Base-by-base conservation (phyloP, 2,113 vertebrate genomes). In the Hipposideros armiger region DNA sequence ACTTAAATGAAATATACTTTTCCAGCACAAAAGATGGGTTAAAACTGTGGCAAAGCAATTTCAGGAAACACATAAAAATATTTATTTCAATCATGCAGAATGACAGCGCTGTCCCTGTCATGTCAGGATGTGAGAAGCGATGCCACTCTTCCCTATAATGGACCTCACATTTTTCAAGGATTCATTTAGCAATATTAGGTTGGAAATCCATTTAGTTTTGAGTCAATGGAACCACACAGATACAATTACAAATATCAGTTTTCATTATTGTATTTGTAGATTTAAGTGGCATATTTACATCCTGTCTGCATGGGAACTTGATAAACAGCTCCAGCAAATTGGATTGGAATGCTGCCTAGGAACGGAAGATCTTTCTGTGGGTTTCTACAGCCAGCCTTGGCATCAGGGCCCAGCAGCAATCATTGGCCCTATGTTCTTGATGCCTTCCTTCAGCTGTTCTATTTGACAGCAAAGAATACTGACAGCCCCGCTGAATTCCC, bases 221-320 rank as follows among this genome's bases (percentile, higher is more conserved):
- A 98, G 94, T 98, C 97, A 98, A 28, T 97, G 91, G 72, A 94
- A 81, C 97, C 97, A 98, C 96, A 97, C 80, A 98, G 90, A 96
- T 91, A 81, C 77, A 98, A 94, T 97, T 97, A 97, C 85, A 60
- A 97, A 95, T 98, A 98, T 98, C 95, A 92, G 95, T 98, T 99
- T 98, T 98, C 97, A 97, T 98, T 98, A 98, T 97, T 84, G 64
- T 95, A 78, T 98, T 97, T 98, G 87, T 92, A 95, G 96, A 97
- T 98, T 97, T 98, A 97, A 98, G 97, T 97, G 94, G 94, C 69
- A 81, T 96, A 98, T 98, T 97, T 98, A 94, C 95, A 98, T 98
- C 97, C 97, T 96, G 91, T 96, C 97, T 97, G 82, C 76, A 78
- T 78, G 60, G 69, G 54, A 90, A 92, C 96, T 96, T 96, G 94